Base-by-base conservation (phyloP, 64 coral and sea anemone species). In the Pocillopora damicornis region DNA sequence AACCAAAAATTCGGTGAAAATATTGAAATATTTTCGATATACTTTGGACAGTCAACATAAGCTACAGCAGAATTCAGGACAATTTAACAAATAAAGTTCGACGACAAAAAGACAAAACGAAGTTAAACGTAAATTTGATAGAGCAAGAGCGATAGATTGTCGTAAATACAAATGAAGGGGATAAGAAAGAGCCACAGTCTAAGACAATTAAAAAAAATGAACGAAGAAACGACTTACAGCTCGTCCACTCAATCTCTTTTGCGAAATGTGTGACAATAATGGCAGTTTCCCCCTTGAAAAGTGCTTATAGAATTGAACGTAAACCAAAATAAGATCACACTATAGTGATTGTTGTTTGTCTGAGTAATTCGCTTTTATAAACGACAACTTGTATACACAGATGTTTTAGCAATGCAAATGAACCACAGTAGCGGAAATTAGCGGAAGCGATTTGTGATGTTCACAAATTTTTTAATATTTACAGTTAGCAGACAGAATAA, bases 351-450 rank as follows among this genome's bases (percentile, higher is more conserved):
- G 16, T 8, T 63, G 61, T 63, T 51, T 51, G 42, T 51, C 42
- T 63, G 61, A 20, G 15, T 67, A 20, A 67, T 67, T 67, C 64
- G 7, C 64, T 67, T 20, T 17, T 20, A 51, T 22, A 67, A 18
- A 67, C 17, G 1, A 67, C 64, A 20, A 22, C 64, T 17, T n/a
- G 25, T 71, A 71, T 10, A 23, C 16, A 30, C 7, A 71, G 25
- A 1, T 71, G 67, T 71, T 71, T 71, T n/a, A 71, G 67, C 67
- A 71, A 71, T 71, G 67, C 67, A 71, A 71, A 71, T 71, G 64
- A 67, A 67, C 16, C 2, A 22, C 16, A 51, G 2, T 51, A 7
- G 7, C 42, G 42, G 42, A 51, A 51, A 51, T 7, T 51, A 51
- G 42, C 2, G 42, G 42, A 51, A 51, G 42, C 42, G 42, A 51